phyloP scores from a whole-genome alignment of 2,888 invertebrate genomes.

The Anoplius nigerrimus region DNA sequence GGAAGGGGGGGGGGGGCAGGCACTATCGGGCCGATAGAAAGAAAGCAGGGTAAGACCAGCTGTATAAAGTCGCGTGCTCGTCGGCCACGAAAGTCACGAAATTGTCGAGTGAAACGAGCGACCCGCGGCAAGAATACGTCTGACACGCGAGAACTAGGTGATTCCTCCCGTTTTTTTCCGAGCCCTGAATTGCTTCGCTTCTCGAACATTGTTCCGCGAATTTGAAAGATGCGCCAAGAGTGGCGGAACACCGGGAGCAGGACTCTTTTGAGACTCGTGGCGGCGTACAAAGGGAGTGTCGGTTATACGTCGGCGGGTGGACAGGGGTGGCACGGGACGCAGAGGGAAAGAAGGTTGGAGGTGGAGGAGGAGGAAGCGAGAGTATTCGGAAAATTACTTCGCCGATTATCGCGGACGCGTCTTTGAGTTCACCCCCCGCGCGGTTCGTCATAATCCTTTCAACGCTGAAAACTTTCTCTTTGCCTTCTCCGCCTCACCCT shows the following conservation, averaged over 20 bases:
- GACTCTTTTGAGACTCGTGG: conserved; percentile 5
- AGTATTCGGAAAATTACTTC: conserved; percentile 55
- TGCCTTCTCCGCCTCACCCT: conserved; percentile 5
- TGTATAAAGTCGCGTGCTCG: too few species aligned
- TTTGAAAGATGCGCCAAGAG: not conserved
- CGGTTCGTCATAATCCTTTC: conserved; percentile 57
- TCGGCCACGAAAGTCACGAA: too few species aligned
- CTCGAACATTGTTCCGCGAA: conserved; percentile 6
- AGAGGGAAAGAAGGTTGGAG: not conserved
- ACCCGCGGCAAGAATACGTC: too few species aligned
- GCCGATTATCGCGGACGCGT: conserved; percentile 52
- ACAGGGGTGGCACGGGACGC: not conserved
- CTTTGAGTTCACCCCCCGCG: conserved; percentile 42
- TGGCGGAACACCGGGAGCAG: too few species aligned
- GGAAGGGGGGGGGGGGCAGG: too few species aligned
- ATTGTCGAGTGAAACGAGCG: too few species aligned
- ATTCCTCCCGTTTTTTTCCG: too few species aligned
- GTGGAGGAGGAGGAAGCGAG: conserved; percentile 6
- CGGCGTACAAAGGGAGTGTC: conserved; percentile 4
- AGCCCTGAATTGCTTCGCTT: not conserved
- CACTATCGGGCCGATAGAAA: too few species aligned
- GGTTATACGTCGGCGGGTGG: too few species aligned
- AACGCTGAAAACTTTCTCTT: conserved; percentile 40
- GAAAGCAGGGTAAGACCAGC: too few species aligned
- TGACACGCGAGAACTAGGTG: too few species aligned